Base-by-base conservation (phyloP, 2,888 invertebrate genomes). In the Eupithecia abbreviata region DNA sequence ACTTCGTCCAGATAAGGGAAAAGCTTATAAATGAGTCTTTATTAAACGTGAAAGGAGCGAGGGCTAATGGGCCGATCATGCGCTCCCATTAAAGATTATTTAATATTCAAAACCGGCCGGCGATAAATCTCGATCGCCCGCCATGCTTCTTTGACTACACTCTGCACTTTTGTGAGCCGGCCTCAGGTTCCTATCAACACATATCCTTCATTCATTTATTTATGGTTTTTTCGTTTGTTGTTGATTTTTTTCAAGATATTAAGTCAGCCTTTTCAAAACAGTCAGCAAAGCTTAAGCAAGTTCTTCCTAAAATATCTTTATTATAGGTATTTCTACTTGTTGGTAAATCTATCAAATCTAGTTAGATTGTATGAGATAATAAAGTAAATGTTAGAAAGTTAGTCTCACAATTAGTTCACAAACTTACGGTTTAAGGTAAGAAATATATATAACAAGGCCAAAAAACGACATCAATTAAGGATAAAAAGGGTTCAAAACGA, bases 51-150 rank as follows among this genome's bases (percentile, higher is more conserved):
- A 94, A 93, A 94, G 94, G 93, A 95, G 89, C 92, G 93, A 90
- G 92, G 92, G 93, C 94, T 95, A 95, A 95, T 95, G 95, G 95
- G 92, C 92, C 93, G 94, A 94, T 95, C 95, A 95, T 95, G 95
- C 94, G 94, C 94, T 93, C 94, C 94, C 94, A 95, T 95, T 95
- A 94, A 93, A 93, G 92, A 95, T 95, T 95, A 95, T 95, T 95
- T 94, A 95, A 95, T 95, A 95, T 95, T 95, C 95, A 95, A 95
- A 95, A 94, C 94, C 91, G 88, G 87, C 93, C 92, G 90, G 88
- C 91, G 89, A 95, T 95, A 95, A 95, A 95, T 95, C 95, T 93
- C 93, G 93, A 90, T 89, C 90, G 90, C 90, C 91, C 92, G 91
- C 94, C 92, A 91, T 92, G 93, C 90, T 92, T 90, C 93, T 92